Percentiles rank a stretch among this genome's conserved stretches.
These are phyloP conservation scores for Anomalospiza imberbis DNA, from an alignment of 2,797 vertebrate species.

Conservation along the genomic window DNA sequence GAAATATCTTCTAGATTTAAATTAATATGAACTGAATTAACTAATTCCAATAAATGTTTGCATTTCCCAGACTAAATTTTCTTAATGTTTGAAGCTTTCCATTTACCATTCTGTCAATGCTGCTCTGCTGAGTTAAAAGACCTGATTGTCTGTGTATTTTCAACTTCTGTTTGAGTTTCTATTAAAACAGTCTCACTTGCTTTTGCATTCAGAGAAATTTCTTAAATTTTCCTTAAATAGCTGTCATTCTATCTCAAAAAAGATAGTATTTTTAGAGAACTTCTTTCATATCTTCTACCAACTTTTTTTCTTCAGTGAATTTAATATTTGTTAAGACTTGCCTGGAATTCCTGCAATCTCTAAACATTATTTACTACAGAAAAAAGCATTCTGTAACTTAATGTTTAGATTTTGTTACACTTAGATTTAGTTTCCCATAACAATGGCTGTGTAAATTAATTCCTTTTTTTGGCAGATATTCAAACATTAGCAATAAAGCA, in stretches of 20 bases:
- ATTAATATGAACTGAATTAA: background rate
- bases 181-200: background rate
- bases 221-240: background rate
- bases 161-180: background rate
- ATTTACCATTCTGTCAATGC: background rate
- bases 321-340: background rate
- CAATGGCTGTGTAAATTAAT: background rate
- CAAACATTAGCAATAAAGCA: background rate
- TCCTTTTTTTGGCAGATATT: background rate
- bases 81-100: background rate
- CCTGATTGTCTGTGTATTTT: background rate
- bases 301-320: background rate
- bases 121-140: background rate
- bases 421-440: background rate
- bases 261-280: background rate
- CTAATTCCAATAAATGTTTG: background rate
- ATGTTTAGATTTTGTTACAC: background rate
- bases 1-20: background rate
- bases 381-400: background rate
- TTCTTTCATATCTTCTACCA: background rate
- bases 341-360: background rate
- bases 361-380: background rate
- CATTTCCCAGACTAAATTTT: background rate
- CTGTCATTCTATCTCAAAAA: background rate
- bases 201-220: background rate